Base-by-base conservation (phyloP, 1,140 invertebrate genomes). In the Camponotus vicinus region DNA sequence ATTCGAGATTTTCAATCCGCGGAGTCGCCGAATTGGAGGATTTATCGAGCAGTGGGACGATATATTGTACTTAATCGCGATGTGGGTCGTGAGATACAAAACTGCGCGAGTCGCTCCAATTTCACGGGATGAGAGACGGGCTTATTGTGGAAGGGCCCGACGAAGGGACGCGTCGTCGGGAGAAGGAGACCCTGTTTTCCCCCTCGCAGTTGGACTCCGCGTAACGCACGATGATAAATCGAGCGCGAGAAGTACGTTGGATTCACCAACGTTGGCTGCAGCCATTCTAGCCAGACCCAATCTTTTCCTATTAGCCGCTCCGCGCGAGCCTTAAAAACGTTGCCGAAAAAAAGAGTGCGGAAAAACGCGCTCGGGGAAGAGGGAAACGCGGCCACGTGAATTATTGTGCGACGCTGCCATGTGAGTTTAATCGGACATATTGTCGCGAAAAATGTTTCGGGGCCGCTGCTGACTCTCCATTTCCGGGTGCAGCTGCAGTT, bases 151-250 rank as follows among this genome's bases (percentile, higher is more conserved):
- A 55, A 13, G 9, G 18, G 45, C 7, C 0, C 45, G 21, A 13
- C 7, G 40, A 27, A 61, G 7, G 49, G 52, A 59, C 0, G 40
- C 40, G 32, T 3, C 9, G 13, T 15, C 64, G 42, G 27, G 59
- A 66, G 21, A 66, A 42, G n/a, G 27, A 49, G 59, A 21, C 1
- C 27, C 27, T 27, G 42, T 6, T 42, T 61, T 42, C 27, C 27
- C 63, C 83, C 80, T 32, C 42, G 18, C 37, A 57, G 59, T 37
- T 21, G 32, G 34, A 59, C 6, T 21, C 21, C 32, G 78, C 40
- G 18, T 66, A 77, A 87, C 89, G 91, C 90, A 92, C 90, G 89
- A 93, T 93, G 92, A 94, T 93, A 94, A 94, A 94, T 94, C 91
- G 91, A 89, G 90, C 91, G 86, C 78, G 90, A 91, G 88, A 92